Base-by-base conservation (phyloP, 1,140 invertebrate species). In the Drosophila albomicans region DNA sequence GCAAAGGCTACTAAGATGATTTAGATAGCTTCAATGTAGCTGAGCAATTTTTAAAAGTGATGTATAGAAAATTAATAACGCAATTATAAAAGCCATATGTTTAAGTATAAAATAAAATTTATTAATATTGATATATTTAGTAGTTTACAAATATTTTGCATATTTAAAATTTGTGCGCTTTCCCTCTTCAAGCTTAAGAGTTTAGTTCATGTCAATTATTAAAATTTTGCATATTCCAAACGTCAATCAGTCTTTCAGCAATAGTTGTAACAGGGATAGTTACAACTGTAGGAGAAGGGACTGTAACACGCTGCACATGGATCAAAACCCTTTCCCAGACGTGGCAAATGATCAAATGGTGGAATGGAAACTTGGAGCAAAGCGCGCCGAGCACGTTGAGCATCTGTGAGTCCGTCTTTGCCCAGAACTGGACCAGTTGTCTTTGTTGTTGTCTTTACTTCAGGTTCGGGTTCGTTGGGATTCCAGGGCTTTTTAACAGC, bases 381-480 rank as follows among this genome's bases (percentile, higher is more conserved):
- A 10, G 45, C 41, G 0, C 35, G 30, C 7, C 66, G 72, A 6
- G 16, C 38, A 10, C 73, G 66, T 32, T 75, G 73, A 1, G 51
- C 73, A 38, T 70, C 52, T 11, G 73, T 70, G 0, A 70, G 54
- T 16, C 66, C 73, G 16, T 70, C 66, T 1, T 35, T 8, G 5
- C 59, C 73, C 1, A 70, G 2, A 7, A 57, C 35, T 0, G 66
- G 72, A 0, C 66, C 66, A 8, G 61, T 59, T 3, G n/a, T 30
- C 3, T 38, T 35, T 3, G 61, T 59, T 3, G n/a, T 30, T 6
- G 46, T 35, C 10, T 56, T 57, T 11, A 25, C 35, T 7, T 61
- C 16, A 1, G 30, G 11, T 2, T 74, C 15, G 1, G 65, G 64
- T 1, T 69, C 43, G 43, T 74, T 74, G 11, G 71, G 71, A 38